These are phyloP conservation scores for Temnopleurus reevesii DNA, from an alignment of 53 echinoderm and acorn worm genomes.

Conservation along the genomic window DNA sequence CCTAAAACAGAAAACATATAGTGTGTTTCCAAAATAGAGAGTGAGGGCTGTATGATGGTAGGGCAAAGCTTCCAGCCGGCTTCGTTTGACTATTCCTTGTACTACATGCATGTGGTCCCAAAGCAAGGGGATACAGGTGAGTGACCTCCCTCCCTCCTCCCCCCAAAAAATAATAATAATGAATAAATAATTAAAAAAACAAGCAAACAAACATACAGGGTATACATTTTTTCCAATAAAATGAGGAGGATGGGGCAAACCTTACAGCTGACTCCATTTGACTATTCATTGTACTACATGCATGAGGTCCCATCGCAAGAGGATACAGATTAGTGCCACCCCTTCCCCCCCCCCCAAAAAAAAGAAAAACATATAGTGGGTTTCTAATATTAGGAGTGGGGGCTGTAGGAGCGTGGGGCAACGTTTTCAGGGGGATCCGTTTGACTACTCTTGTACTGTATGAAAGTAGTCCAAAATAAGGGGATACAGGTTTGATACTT, in stretches of 20 bases:
- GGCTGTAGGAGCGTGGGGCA: no score
- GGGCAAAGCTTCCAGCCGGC: slow-evolving; percentile 61
- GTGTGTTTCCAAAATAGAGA: slow-evolving; percentile 61
- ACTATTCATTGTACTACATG: slow-evolving; percentile 67
- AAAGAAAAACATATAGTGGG: slow-evolving; percentile 36
- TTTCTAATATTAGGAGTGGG: no score
- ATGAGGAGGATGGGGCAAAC: slow-evolving; percentile 60
- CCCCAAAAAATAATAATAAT: no score
- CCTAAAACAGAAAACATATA: no score
- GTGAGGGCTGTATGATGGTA: slow-evolving; percentile 62
- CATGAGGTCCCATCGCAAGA: slow-evolving; percentile 44
- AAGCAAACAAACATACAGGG: slow-evolving; percentile 69
- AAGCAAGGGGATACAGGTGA: slow-evolving; percentile 59
- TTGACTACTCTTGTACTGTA: no score
- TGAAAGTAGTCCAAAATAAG: no score
- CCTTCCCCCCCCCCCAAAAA: background rate
- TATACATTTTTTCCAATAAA: slow-evolving; percentile 61
- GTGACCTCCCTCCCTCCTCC: background rate
- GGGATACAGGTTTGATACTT: no score
- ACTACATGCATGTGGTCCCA: slow-evolving; percentile 63
- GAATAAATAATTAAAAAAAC: no score
- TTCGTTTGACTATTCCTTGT: slow-evolving; percentile 56
- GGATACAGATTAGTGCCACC: slow-evolving; percentile 58
- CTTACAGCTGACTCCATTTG: slow-evolving; percentile 56
- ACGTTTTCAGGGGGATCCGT: no score